phyloP scores from a whole-genome alignment of 1,140 invertebrate species.

The Drosophila funebris region DNA sequence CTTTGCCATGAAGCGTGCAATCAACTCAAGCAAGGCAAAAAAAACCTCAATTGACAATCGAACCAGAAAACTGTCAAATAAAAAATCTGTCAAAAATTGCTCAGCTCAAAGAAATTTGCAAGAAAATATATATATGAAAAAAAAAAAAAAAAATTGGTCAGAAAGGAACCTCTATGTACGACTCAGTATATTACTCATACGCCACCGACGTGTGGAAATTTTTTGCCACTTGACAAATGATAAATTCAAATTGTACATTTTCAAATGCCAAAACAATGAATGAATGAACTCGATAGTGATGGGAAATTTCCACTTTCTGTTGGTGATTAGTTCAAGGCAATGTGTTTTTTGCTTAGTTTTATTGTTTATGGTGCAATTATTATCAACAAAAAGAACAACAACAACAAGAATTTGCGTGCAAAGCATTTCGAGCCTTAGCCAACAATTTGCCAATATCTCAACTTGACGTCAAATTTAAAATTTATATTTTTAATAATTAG shows the following conservation, averaged over 20 bases:
- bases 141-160: background rate
- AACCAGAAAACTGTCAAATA: slow-evolving; percentile 48
- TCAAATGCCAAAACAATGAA: slow-evolving; percentile 33
- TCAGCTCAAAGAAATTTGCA: slow-evolving; percentile 27
- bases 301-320: background rate
- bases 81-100: slow-evolving; percentile 43
- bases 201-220: slow-evolving; percentile 34
- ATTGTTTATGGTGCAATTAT: no score
- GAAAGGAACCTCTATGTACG: background rate
- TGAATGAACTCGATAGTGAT: slow-evolving; percentile 20
- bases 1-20: slow-evolving; percentile 59
- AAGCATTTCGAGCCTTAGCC: slow-evolving; percentile 31
- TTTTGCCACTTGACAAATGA: slow-evolving; percentile 45
- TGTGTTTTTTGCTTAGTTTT: no score
- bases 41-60: slow-evolving; percentile 25
- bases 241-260: slow-evolving; percentile 11
- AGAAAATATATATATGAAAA: slow-evolving; percentile 16
- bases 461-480: slow-evolving; percentile 47
- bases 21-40: slow-evolving; percentile 50
- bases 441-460: slow-evolving; percentile 17
- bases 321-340: slow-evolving; percentile 10
- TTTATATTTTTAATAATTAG: slow-evolving; percentile 56
- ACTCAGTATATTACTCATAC: slow-evolving; percentile 56
- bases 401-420: slow-evolving; percentile 7
- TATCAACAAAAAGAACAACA: background rate